Base-by-base conservation (phyloP, 2,113 vertebrate species). In the Vulpes ferrilata region DNA sequence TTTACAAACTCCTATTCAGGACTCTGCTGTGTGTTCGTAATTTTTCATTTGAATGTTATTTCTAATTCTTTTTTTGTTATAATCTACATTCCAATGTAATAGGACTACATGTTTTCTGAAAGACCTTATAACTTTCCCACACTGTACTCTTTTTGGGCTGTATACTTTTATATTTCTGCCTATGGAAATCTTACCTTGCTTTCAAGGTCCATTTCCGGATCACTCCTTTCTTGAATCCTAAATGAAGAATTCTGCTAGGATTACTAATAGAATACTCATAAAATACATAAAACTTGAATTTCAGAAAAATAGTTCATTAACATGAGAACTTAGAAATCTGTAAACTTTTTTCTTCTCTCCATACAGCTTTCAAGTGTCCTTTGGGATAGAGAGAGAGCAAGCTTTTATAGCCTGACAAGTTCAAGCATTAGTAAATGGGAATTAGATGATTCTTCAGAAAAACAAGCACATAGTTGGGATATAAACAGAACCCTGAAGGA, bases 381-480 rank as follows among this genome's bases (percentile, higher is more conserved):
- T 83, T 99, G 99, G 99, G 98, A 99, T 96, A 98, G 95, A 60
- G 98, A 98, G n/a, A 95, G 90, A 32, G 98, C 99, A 35, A 98
- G 97, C 59, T 99, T 99, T 91, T 99, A 99, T 96, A 99, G 99
- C 8, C 98, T 99, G 74, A 99, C 99, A 65, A 99, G 98, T 85
- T 99, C 99, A 88, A 99, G 96, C 60, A 98, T 99, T 71, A 99
- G 98, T 90, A 99, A 99, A 88, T 99, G 99, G 99, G 99, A 99
- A 98, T 96, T 99, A 93, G 99, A 99, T 27, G 99, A 99, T 95
- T 98, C 90, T 62, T 98, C 98, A 15, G 99, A 99, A 96, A 99
- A 98, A 80, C 99, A 99, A 48, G 96, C 98, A 73, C 93, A 99
- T 93, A 99, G 98, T 97, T 99, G 99, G 99, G 99, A 99, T 93